Evolutionary conservation across 2,797 vertebrate genomes (phyloP).

Genomic region (Salmo trutta): DNA sequence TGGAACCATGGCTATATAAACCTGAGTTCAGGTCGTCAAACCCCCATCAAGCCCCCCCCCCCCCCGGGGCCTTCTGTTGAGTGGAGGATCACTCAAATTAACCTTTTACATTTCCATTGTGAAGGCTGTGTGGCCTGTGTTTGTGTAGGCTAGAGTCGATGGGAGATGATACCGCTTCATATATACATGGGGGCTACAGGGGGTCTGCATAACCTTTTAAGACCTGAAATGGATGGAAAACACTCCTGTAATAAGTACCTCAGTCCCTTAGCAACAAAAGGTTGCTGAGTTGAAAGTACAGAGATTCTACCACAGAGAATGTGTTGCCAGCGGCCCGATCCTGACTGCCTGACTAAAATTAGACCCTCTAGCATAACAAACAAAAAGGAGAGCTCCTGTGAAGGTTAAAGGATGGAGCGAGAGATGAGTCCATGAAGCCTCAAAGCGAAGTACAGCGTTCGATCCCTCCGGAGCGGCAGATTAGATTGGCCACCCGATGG

Average conservation of each 20-base stretch:
- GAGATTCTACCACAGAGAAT: slow-evolving; percentile 14
- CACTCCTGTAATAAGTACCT: neutral
- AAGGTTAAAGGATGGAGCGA: slow-evolving; percentile 27
- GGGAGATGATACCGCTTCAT: neutral
- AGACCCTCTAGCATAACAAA: neutral
- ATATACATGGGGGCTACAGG: neutral
- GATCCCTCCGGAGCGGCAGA: neutral
- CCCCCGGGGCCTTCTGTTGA: slow-evolving; percentile 5
- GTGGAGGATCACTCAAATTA: slow-evolving; percentile 19
- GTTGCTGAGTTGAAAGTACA: neutral
- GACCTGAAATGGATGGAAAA: neutral
- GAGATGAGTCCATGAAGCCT: neutral
- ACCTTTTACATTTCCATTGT: slow-evolving; percentile 42
- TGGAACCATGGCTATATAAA: slow-evolving; percentile 33
- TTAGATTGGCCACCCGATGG: neutral
- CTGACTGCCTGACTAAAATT: neutral
- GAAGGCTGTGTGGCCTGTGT: neutral
- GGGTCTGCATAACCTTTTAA: neutral
- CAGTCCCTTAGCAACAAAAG: neutral
- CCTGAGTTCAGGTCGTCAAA: neutral
- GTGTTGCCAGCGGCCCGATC: slow-evolving; percentile 14
- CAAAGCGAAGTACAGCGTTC: neutral
- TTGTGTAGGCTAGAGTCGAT: slow-evolving; percentile 2
- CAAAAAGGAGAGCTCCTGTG: slow-evolving; percentile 17
- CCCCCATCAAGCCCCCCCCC: too few species aligned